Base-by-base conservation (phyloP, 2,888 invertebrate genomes). In the Polyommatus iphigenia region DNA sequence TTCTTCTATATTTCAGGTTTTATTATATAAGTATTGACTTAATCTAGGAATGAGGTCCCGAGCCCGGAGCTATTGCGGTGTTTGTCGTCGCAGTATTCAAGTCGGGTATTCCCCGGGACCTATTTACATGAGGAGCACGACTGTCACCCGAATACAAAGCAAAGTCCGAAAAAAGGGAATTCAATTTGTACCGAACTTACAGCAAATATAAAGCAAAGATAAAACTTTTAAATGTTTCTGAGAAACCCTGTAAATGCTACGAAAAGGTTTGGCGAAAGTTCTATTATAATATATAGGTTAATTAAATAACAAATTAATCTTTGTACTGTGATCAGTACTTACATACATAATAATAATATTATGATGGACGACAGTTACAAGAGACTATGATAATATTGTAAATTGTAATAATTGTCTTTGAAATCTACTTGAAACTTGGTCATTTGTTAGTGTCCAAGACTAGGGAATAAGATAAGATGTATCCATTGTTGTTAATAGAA, bases 401-500 rank as follows among this genome's bases (percentile, higher is more conserved):
- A n/a, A 57, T n/a, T 57, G n/a, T n/a, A 2, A 57, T 57, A n/a
- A 57, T 57, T 18, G 7, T 57, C n/a, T n/a, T 18, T 57, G 6
- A 57, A 7, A n/a, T n/a, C 57, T 57, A n/a, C 6, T 57, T n/a
- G 18, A 24, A 59, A 59, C 59, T 59, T 20, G 20, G 20, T 59
- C 59, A 46, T 46, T 46, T 46, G 10, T 59, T 59, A 20, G 59
- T 59, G 59, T 20, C n/a, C 59, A 80, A 18, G 1, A 2, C 1
- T 46, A 46, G 46, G 10, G 46, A 46, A 46, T 46, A 3, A 6
- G 8, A 32, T 78, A 80, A 67, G 50, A 71, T 50, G 54, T 62
- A 54, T 59, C 20, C 54, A 73, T 71, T 72, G 46, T 24, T 71
- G 72, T 78, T 71, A 24, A 41, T 77, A 78, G 41, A 80, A 76